Conservation (phyloP, 2,797 vertebrate species). For the Euphonia xanthogaster region DNA sequence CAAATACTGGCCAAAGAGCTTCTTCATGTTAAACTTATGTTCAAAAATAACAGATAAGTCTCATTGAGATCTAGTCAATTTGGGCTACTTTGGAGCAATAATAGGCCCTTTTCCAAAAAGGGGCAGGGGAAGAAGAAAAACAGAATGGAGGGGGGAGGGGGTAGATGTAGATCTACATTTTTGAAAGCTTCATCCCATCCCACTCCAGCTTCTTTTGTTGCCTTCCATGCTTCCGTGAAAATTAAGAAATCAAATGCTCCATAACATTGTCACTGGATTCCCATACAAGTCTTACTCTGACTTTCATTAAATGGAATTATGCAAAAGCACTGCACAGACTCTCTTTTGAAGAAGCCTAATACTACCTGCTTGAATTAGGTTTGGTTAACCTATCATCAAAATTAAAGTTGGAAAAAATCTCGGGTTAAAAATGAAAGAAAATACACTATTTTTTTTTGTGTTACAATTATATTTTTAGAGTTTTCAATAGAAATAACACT, state of each 20-base stretch:
- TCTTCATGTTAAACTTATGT: not conserved
- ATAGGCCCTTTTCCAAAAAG: not conserved
- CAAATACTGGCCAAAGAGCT: not conserved
- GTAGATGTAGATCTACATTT: not conserved
- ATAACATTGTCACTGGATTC: not conserved
- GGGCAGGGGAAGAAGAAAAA: not conserved
- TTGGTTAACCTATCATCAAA: not conserved
- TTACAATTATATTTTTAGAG: not conserved
- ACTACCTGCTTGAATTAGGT: not conserved
- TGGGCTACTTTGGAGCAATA: not conserved
- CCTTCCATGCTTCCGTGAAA: not conserved
- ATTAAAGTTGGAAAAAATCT: not conserved
- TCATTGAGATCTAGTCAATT: not conserved
- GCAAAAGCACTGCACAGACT: not conserved
- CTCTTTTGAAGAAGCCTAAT: not conserved
- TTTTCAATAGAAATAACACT: conserved; percentile 3
- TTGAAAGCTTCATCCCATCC: not conserved
- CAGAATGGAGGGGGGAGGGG: too few species aligned
- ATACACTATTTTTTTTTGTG: not conserved
- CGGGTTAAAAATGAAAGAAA: not conserved
- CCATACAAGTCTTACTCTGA: not conserved
- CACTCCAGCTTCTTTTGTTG: not conserved
- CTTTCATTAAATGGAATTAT: not conserved
- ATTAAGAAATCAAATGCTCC: not conserved
- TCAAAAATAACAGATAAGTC: not conserved